phyloP scores from a whole-genome alignment of 2,888 invertebrate species.

The Proisotoma minuta region DNA sequence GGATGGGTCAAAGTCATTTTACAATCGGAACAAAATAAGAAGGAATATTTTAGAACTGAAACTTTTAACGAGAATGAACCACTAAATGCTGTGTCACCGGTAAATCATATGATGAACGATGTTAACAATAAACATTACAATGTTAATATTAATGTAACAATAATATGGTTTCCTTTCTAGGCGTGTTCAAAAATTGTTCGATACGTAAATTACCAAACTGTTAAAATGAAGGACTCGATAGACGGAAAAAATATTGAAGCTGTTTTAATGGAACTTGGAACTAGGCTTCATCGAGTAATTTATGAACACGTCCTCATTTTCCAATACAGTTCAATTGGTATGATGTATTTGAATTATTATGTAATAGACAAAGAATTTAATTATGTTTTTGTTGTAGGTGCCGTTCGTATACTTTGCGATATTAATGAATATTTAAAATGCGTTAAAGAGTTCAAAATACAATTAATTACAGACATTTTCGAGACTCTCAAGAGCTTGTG shows the following conservation, averaged over 20 bases:
- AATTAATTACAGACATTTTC: slow-evolving; percentile 80
- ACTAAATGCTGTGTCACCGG: slow-evolving; percentile 65
- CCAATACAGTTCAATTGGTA: slow-evolving; percentile 88
- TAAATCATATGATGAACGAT: too few species aligned
- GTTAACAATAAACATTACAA: too few species aligned
- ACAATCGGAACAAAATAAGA: slow-evolving; percentile 89
- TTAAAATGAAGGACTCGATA: slow-evolving; percentile 71
- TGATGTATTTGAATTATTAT: slow-evolving; percentile 18
- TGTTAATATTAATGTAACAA: background rate
- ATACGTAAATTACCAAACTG: slow-evolving; percentile 70
- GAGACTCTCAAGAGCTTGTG: slow-evolving; percentile 93
- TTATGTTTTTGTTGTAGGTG: slow-evolving; percentile 59
- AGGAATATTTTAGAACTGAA: slow-evolving; percentile 80
- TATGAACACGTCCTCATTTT: slow-evolving; percentile 91
- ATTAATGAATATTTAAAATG: slow-evolving; percentile 93
- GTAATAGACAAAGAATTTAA: background rate
- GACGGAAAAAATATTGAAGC: slow-evolving; percentile 89
- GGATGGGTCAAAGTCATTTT: slow-evolving; percentile 87
- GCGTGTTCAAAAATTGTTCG: slow-evolving; percentile 80
- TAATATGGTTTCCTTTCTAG: slow-evolving; percentile 52
- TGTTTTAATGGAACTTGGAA: slow-evolving; percentile 81
- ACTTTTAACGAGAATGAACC: slow-evolving; percentile 66
- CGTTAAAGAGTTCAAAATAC: slow-evolving; percentile 70
- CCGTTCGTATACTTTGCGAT: slow-evolving; percentile 97
- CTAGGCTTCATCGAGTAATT: slow-evolving; percentile 85